A percentile compares a stretch with the other conserved stretches of the same genome.
phyloP scores from a whole-genome alignment of 2,888 invertebrate genomes.

The Tinea semifulvella region DNA sequence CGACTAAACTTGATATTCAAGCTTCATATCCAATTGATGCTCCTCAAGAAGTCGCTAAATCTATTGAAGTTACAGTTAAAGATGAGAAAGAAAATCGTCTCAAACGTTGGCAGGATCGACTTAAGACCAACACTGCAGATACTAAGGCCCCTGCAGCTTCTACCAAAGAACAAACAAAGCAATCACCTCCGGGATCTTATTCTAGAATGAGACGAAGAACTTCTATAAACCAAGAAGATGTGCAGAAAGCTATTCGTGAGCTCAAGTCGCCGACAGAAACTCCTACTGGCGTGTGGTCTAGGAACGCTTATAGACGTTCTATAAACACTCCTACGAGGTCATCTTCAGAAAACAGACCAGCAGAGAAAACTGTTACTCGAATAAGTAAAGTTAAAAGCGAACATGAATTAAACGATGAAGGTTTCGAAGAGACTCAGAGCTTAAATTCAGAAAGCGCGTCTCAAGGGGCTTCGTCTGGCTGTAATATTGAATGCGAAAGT shows the following conservation, averaged over 20 bases:
- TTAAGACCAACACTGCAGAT: constrained; percentile 62
- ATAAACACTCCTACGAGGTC: constrained; percentile 26
- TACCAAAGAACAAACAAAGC: constrained; percentile 55
- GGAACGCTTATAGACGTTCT: constrained; percentile 51
- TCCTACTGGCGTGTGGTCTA: constrained; percentile 69
- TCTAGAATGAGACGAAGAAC: constrained; percentile 71
- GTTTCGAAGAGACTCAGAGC: constrained; percentile 91
- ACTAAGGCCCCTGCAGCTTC: constrained; percentile 31
- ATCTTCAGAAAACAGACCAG: constrained; percentile 18
- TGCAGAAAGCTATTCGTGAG: constrained; percentile 73
- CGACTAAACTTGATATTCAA: constrained; percentile 60
- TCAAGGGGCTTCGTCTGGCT: constrained; percentile 83
- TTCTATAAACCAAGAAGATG: constrained; percentile 75
- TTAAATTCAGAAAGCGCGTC: constrained; percentile 87
- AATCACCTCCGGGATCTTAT: constrained; percentile 30
- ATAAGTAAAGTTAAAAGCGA: constrained; percentile 66
- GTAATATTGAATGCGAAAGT: constrained; percentile 71
- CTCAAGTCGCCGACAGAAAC: constrained; percentile 70
- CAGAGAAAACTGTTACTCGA: constrained; percentile 49
- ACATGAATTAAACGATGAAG: constrained; percentile 85
- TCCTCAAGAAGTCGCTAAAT: constrained; percentile 43
- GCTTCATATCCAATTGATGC: constrained; percentile 56
- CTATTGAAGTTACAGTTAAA: constrained; percentile 37
- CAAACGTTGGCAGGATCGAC: constrained; percentile 75
- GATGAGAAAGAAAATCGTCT: constrained; percentile 69